Conservation (phyloP, 2,888 invertebrate species). For the Tenthredo livida region DNA sequence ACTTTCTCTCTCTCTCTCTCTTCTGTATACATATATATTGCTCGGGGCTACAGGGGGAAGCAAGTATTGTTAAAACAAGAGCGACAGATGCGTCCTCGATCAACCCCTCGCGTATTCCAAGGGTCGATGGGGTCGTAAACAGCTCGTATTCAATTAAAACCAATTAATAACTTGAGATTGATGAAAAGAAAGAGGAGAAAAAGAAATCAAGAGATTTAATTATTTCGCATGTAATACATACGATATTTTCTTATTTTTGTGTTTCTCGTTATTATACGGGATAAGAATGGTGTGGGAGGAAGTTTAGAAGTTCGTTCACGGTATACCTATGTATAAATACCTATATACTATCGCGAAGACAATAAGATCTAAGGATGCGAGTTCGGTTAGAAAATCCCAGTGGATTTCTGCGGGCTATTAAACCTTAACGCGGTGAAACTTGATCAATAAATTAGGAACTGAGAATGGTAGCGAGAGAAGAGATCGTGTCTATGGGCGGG, state of each 20-base stretch:
- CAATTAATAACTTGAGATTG: constrained; percentile 62
- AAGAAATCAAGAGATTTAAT: background rate
- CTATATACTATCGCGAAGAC: background rate
- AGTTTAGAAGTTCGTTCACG: background rate
- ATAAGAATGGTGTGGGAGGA: background rate
- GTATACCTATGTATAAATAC: background rate
- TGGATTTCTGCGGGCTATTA: constrained; percentile 58
- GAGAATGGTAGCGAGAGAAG: constrained; percentile 46
- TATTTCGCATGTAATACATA: no score
- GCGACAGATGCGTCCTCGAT: constrained; percentile 60
- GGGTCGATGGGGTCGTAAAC: constrained; percentile 15
- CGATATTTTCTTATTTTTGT: no score
- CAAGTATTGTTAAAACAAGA: constrained; percentile 50
- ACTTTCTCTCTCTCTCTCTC: background rate
- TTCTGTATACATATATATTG: background rate
- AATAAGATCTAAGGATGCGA: constrained; percentile 9
- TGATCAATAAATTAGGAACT: constrained; percentile 63
- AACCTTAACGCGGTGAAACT: constrained; percentile 64
- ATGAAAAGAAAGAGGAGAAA: background rate
- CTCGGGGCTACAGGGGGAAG: background rate
- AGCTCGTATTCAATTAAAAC: constrained; percentile 60
- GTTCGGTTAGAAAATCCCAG: background rate
- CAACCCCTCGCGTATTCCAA: constrained; percentile 25
- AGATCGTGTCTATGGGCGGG: constrained; percentile 48
- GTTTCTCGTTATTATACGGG: background rate